Percentiles rank a stretch among this genome's conserved stretches.
Evolutionary conservation across 2,888 invertebrate species (phyloP).

Genomic region (Resseliella maxima): DNA sequence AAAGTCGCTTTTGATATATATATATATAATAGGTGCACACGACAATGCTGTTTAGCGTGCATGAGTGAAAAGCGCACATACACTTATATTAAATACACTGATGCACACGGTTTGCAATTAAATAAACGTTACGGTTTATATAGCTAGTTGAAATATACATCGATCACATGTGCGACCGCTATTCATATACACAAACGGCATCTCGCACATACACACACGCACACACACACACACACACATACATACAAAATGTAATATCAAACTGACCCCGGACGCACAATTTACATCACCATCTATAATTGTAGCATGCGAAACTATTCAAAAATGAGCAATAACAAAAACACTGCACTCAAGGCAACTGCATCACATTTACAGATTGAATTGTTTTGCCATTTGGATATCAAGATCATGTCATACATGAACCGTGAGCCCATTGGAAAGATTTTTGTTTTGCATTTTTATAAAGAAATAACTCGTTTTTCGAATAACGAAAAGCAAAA

Average conservation of each 20-base stretch:
- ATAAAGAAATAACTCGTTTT: too few relatives aligned
- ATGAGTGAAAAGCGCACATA: not conserved
- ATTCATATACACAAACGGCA: not conserved
- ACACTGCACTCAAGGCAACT: not conserved
- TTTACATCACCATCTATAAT: constrained; percentile 14
- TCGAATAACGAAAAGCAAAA: too few relatives aligned
- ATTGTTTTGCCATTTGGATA: not conserved
- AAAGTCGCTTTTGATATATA: not conserved
- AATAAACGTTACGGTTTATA: too few relatives aligned
- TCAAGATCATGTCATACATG: not conserved
- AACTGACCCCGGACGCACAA: constrained; percentile 34
- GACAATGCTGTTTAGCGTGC: not conserved
- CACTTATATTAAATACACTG: not conserved
- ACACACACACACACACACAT: not conserved
- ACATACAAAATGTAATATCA: not conserved
- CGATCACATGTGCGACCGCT: not conserved
- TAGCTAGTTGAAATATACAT: too few relatives aligned
- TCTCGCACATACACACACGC: not conserved
- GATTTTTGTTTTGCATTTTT: too few relatives aligned
- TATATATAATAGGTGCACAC: constrained; percentile 19
- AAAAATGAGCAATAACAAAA: constrained; percentile 3
- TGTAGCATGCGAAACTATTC: constrained; percentile 35
- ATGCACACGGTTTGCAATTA: not conserved
- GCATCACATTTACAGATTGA: not conserved
- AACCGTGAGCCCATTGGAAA: too few relatives aligned